Conservation (phyloP, 2,888 invertebrate genomes). For the Erynnis tages region DNA sequence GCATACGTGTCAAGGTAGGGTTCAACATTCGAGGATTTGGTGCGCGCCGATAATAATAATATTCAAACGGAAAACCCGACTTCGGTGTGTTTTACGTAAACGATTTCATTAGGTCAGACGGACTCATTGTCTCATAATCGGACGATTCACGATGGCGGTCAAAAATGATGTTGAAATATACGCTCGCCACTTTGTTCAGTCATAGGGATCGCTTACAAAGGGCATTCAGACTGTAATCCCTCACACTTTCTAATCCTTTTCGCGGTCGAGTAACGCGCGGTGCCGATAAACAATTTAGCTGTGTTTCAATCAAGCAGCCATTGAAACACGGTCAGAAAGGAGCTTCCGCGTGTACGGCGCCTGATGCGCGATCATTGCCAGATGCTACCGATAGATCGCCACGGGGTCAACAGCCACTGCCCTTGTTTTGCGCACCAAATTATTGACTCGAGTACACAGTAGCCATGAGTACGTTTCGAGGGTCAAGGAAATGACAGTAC, state of each 20-base stretch:
- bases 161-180: too few species aligned
- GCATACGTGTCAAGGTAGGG: slow-evolving; percentile 80
- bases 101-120: slow-evolving; percentile 60
- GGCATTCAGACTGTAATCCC: slow-evolving; percentile 32
- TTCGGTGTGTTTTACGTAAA: slow-evolving; percentile 64
- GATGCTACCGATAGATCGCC: slow-evolving; percentile 75
- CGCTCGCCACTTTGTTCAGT: too few species aligned
- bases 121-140: background rate
- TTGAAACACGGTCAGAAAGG: slow-evolving; percentile 72
- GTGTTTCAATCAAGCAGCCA: slow-evolving; percentile 40
- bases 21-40: slow-evolving; percentile 78
- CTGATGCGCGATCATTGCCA: slow-evolving; percentile 75
- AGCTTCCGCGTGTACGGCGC: slow-evolving; percentile 69
- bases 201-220: background rate
- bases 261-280: slow-evolving; percentile 41
- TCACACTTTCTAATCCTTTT: slow-evolving; percentile 58
- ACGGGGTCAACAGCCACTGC: slow-evolving; percentile 80
- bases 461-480: slow-evolving; percentile 44
- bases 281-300: slow-evolving; percentile 39
- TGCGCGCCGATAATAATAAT: slow-evolving; percentile 55
- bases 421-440: slow-evolving; percentile 76
- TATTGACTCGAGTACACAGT: slow-evolving; percentile 51
- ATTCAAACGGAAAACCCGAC: slow-evolving; percentile 57
- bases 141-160: background rate
- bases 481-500: slow-evolving; percentile 54